Conservation (phyloP, 2,888 invertebrate genomes). For the Arctia plantaginis region DNA sequence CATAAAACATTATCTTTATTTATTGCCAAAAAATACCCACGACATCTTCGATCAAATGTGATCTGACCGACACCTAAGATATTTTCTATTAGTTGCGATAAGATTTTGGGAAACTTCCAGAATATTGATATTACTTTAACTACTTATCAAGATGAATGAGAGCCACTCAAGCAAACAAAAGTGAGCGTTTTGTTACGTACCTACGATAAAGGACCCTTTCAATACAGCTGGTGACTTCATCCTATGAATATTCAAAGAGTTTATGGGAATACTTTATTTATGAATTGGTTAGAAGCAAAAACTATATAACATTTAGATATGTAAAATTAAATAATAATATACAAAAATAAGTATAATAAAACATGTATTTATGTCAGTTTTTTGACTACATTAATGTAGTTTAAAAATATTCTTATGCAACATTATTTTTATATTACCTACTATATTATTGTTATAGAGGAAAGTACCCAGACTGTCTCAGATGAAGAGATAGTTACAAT, state of each 20-base stretch:
- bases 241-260: constrained; percentile 33
- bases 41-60: background rate
- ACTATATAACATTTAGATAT: constrained; percentile 1
- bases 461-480: background rate
- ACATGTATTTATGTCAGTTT: background rate
- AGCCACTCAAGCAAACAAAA: constrained; percentile 5
- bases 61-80: constrained; percentile 5
- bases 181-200: constrained; percentile 14
- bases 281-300: constrained; percentile 34
- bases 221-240: constrained; percentile 43
- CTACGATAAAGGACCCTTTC: constrained; percentile 37
- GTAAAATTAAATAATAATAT: background rate
- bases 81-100: background rate
- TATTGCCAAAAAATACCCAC: constrained; percentile 3
- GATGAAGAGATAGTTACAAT: background rate
- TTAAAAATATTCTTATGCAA: background rate
- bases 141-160: constrained; percentile 11
- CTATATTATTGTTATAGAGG: background rate
- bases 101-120: constrained; percentile 26
- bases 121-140: constrained; percentile 22
- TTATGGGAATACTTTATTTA: constrained; percentile 21
- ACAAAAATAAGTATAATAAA: background rate
- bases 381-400: background rate
- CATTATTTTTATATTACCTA: background rate
- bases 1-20: constrained; percentile 27